These are phyloP conservation scores for Pararge aegeria DNA, from an alignment of 1,140 invertebrate species.

Conservation along the genomic window DNA sequence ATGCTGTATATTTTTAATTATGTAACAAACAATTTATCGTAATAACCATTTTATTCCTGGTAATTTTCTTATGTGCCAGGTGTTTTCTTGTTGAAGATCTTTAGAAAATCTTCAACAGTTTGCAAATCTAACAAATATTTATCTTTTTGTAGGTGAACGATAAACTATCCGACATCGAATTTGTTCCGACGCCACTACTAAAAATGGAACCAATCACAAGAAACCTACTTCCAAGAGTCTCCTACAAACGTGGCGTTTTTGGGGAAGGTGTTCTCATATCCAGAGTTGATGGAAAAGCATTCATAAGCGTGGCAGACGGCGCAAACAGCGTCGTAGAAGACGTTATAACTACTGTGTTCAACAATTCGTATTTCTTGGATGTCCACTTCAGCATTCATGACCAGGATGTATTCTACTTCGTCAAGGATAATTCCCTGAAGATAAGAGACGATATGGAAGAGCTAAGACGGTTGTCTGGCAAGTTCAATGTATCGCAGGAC, in stretches of 20 bases:
- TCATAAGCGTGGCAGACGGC: constrained; percentile 92
- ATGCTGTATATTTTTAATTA: neutral
- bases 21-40: too few species aligned
- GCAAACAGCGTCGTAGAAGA: constrained; percentile 94
- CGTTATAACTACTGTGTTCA: constrained; percentile 95
- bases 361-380: constrained; percentile 95
- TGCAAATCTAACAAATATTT: neutral
- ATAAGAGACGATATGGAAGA: constrained; percentile 94
- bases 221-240: constrained; percentile 88
- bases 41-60: too few species aligned
- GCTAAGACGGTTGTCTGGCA: constrained; percentile 89
- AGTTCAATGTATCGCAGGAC: constrained; percentile 96
- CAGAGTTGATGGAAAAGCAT: constrained; percentile 86
- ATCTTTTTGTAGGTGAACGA: constrained; percentile 83
- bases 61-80: too few species aligned
- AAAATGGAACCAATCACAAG: constrained; percentile 91
- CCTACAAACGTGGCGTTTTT: constrained; percentile 91
- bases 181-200: constrained; percentile 89
- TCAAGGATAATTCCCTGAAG: constrained; percentile 94
- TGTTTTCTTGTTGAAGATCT: too few species aligned
- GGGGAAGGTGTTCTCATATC: constrained; percentile 95
- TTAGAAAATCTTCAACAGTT: too few species aligned
- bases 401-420: constrained; percentile 96
- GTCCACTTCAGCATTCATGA: constrained; percentile 95
- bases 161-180: constrained; percentile 89